Conservation (phyloP, 1,140 invertebrate species). For the Acromyrmex heyeri region DNA sequence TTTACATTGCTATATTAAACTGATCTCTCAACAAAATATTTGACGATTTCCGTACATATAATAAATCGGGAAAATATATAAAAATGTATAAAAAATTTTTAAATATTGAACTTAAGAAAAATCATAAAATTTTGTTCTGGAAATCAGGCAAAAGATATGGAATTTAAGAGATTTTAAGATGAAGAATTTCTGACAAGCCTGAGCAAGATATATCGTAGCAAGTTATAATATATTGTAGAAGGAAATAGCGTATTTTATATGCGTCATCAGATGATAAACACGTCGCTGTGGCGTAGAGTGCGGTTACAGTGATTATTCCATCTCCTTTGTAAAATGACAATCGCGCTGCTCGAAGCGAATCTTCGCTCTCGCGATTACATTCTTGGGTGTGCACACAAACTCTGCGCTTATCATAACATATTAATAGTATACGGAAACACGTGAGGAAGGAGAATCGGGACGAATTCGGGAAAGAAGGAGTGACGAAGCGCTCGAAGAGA, state of each 20-base stretch:
- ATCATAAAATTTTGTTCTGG: no score
- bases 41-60: no score
- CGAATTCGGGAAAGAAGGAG: slow-evolving; percentile 6
- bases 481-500: slow-evolving; percentile 27
- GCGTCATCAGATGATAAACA: slow-evolving; percentile 27
- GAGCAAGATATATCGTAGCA: neutral
- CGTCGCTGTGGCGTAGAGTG: neutral
- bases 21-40: no score
- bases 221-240: no score
- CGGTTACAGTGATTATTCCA: slow-evolving; percentile 29
- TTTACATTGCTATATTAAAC: no score
- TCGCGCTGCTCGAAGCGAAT: neutral
- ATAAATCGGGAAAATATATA: no score
- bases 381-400: slow-evolving; percentile 1
- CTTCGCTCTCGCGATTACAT: neutral
- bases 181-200: neutral
- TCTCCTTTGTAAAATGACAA: neutral
- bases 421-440: neutral
- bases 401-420: slow-evolving; percentile 30
- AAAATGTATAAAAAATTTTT: no score
- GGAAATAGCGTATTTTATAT: neutral
- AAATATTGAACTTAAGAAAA: no score
- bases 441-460: neutral
- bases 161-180: no score
- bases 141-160: no score